Evolutionary conservation across 2,888 invertebrate species (phyloP), one percentile per base, ranked within the genome.

Genomic region (Pseudanteris insignis): DNA sequence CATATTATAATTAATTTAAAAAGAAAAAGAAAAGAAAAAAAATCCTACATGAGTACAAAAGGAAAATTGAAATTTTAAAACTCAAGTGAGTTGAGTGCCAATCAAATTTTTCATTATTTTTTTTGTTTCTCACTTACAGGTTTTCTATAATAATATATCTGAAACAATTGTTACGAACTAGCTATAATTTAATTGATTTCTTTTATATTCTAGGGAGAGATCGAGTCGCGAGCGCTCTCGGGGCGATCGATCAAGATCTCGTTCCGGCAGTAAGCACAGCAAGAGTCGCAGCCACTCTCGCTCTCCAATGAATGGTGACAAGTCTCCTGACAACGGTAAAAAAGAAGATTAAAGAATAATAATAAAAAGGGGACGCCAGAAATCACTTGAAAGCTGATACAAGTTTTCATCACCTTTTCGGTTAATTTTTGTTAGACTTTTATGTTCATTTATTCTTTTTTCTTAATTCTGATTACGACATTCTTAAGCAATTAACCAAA

Each of bases 241-340:
- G 36, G 79, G 76, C 14, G 78, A 78, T 60, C 69, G 79, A 68
- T 80, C 79, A 15, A 71, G 80, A 68, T 80, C 80, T 11, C 73
- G 78, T 12, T 80, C 80, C 5, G 71, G 70, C 24, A 80, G 80
- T 63, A 80, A 80, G 72, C 80, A 80, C 69, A 80, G 80, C 68
- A 80, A 80, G 67, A 80, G 80, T 34, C 79, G 72, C 54, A 79
- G 79, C 57, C 79, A 72, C 33, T 53, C 79, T 7, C 73, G 70
- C 54, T 78, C 80, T 3, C 79, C 79, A n/a, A 79, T 80, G 77
- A 80, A 80, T 46, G 79, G 80, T 18, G 78, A 79, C 40, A 80
- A 80, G 65, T 80, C 79, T 2, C 79, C 79, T 10, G 75, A 77
- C 51, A 73, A 63, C 58, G 76, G 76, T 29, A 67, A 70, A 30